Percentiles rank a stretch among this genome's conserved stretches.
phyloP scores from a whole-genome alignment of 2,888 invertebrate species.

The Lithosia quadra region DNA sequence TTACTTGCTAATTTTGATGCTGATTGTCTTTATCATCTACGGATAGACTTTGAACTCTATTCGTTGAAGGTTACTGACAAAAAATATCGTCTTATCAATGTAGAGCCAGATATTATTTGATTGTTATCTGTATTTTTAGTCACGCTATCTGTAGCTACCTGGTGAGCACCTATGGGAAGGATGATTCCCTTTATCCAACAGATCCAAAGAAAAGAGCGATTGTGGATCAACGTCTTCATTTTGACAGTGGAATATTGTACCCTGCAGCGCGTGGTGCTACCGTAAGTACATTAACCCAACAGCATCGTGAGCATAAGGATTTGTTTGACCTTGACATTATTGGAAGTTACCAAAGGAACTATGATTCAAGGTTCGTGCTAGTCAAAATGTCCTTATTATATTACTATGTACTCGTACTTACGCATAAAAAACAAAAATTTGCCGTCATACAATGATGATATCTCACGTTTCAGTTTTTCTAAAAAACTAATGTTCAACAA shows the following conservation, averaged over 20 bases:
- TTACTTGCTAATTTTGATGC: background rate
- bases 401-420: background rate
- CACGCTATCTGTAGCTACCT: conserved; percentile 87
- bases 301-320: background rate
- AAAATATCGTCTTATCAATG: background rate
- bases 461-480: no score
- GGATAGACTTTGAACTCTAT: background rate
- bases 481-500: background rate
- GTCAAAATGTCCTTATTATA: no score
- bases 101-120: background rate
- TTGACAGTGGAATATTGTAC: conserved; percentile 85
- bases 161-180: conserved; percentile 85
- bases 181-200: conserved; percentile 85
- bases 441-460: no score
- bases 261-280: conserved; percentile 68
- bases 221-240: conserved; percentile 86
- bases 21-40: background rate
- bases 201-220: conserved; percentile 81
- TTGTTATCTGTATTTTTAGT: conserved; percentile 26
- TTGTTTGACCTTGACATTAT: background rate
- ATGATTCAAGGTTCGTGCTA: no score
- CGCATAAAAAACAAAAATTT: no score
- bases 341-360: background rate
- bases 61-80: background rate
- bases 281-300: conserved; percentile 46